These are phyloP conservation scores for Pteropus rufus DNA, from an alignment of 2,797 vertebrate genomes.

Conservation along the genomic window DNA sequence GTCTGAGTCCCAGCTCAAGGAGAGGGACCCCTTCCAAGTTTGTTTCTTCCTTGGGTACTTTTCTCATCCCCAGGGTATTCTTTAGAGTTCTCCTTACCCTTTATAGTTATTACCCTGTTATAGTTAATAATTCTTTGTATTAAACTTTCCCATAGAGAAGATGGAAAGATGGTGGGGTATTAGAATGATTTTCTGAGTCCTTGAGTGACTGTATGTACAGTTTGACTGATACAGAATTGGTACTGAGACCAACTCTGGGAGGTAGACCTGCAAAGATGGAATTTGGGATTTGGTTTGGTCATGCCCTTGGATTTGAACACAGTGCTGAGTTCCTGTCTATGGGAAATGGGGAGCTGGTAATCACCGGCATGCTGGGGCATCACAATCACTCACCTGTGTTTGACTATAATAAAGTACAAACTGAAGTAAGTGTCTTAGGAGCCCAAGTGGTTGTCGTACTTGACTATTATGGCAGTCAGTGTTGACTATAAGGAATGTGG, in stretches of 20 bases:
- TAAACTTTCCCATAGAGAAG: not conserved
- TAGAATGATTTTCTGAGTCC: not conserved
- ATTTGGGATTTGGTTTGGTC: not conserved
- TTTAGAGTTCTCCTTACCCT: not conserved
- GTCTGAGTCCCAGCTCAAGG: not conserved
- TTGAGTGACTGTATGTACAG: not conserved
- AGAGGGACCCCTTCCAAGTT: not conserved
- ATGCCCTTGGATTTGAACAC: not conserved
- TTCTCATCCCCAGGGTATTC: not conserved
- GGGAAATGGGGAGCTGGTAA: not conserved
- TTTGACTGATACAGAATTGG: not conserved
- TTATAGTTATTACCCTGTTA: not conserved
- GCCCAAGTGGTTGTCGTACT: too few species aligned
- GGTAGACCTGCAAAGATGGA: not conserved
- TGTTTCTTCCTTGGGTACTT: not conserved
- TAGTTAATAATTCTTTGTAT: not conserved
- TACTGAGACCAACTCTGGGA: not conserved
- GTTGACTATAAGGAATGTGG: not conserved
- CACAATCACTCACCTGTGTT: not conserved
- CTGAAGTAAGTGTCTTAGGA: not conserved
- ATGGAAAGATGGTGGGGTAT: not conserved
- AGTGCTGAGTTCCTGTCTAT: not conserved
- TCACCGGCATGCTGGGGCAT: too few species aligned
- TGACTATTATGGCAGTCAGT: not conserved
- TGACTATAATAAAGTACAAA: not conserved